Evolutionary conservation across 2,797 vertebrate species (phyloP), one percentile per base, ranked within the genome.

Genomic region (Mallotus villosus): DNA sequence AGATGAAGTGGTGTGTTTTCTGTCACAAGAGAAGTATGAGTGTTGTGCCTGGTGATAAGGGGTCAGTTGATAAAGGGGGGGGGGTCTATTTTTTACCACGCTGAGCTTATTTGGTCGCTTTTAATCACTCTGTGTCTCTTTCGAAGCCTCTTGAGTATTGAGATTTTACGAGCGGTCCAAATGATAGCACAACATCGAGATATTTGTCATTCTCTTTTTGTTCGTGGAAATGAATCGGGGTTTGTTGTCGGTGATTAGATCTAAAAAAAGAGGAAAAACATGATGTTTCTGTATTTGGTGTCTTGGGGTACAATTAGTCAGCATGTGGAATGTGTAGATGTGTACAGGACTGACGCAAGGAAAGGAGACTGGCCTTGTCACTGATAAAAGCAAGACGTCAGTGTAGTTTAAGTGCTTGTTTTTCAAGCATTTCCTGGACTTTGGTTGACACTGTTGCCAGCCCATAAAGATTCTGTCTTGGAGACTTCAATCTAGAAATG

Each of bases 1-100:
- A 82, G 75, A 82, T 72, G 83, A 84, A 76, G 77, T 72, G 78
- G 85, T 82, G 78, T 80, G 77, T 84, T 88, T 88, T 84, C 53
- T 84, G 76, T 85, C 85, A 77, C 74, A 72, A 37, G 66, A 90
- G 77, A 80, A 74, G 71, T 72, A 84, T 76, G 70, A 86, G 66
- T 76, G 79, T 70, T 0, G 25, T 83, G 76, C 64, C 75, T 7
- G 5, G 58, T 73, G 80, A 82, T 29, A 41, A 72, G 76, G 76
- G 21, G 75, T n/a, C 75, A 74, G 37, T 75, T 79, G n/a, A n/a
- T n/a, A 78, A 86, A 81, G n/a, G 4, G 51, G 14, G 51, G 71
- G 74, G 73, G 16, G 37, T 73, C 22, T 71, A 24, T 76, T 82
- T 82, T 83, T 74, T 70, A 78, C 60, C 66, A 51, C 16, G 22